Conservation (phyloP, 2,797 vertebrate genomes). For the Sebastolobus alascanus region DNA sequence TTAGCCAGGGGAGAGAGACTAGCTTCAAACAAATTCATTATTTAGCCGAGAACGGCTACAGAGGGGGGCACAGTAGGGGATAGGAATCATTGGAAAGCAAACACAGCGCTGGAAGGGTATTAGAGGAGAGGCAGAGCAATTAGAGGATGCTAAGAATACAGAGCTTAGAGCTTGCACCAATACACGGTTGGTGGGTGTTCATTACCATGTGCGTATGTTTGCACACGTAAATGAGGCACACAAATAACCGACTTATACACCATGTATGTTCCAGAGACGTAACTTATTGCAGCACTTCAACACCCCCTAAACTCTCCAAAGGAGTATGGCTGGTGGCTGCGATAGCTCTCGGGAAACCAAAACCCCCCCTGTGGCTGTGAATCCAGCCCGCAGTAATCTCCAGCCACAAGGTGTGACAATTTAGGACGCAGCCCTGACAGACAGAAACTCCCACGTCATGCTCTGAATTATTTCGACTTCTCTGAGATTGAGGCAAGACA, state of each 20-base stretch:
- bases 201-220: constrained; percentile 16
- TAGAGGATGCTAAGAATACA: constrained; percentile 44
- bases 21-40: constrained; percentile 69
- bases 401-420: constrained; percentile 28
- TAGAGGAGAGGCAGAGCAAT: constrained; percentile 45
- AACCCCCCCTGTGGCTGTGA: constrained; percentile 6
- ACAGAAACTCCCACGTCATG: constrained; percentile 44
- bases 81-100: constrained; percentile 60
- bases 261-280: not conserved
- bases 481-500: constrained; percentile 4
- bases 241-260: not conserved
- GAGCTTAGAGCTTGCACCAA: constrained; percentile 22
- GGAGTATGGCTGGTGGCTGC: not conserved
- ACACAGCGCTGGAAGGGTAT: constrained; percentile 52
- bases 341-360: not conserved
- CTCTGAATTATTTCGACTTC: constrained; percentile 50
- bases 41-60: constrained; percentile 48
- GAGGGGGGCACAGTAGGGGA: constrained; percentile 46
- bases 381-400: constrained; percentile 27
- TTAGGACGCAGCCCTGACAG: constrained; percentile 20
- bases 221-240: constrained; percentile 18
- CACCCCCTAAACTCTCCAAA: not conserved
- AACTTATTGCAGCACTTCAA: not conserved
- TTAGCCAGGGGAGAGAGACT: constrained; percentile 46
- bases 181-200: constrained; percentile 5